Evolutionary conservation across 2,113 vertebrate species (phyloP), one percentile per base, ranked within the genome.

Genomic region (Atherinomorus stipes): DNA sequence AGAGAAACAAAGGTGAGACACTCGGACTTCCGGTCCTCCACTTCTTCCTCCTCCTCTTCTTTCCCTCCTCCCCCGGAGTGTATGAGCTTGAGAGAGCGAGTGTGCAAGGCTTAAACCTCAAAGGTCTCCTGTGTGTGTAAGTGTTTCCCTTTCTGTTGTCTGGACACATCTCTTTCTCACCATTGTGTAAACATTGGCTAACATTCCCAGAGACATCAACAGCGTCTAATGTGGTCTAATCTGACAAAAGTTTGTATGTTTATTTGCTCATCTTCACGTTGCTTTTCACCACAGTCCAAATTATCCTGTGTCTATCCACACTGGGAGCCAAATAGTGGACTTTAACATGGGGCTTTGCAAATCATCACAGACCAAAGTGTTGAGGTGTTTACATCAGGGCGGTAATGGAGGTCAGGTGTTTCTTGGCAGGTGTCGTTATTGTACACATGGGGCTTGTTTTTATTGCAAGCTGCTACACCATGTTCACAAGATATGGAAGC

Each of bases 331-430:
- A 96, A 96, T 94, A 90, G 92, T 81, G 95, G 95, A 95, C 94
- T 93, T 95, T 95, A 96, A 96, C 95, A 94, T 96, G 98, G 97
- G 97, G 96, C 96, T 96, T 91, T 92, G 96, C 95, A 98, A 99
- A 98, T 90, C 91, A 92, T 93, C 92, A 89, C 84, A 64, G 85
- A 88, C 87, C 73, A 15, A 52, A 34, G 26, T 19, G 19, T 44
- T 18, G 34, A 70, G 63, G 64, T 64, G 64, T 42, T 67, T 76
- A 34, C 40, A 34, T 22, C 56, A n/a, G 21, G 56, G 49, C 49
- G 50, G 0, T 12, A 54, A 60, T 37, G 25, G 59, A 21, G 38
- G 38, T 61, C 37, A 38, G 73, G 65, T 53, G 47, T 56, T 52
- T 38, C 25, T 56, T 47, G 44, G 10, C n/a, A 53, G 15, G 44